A percentile compares a stretch with the other conserved stretches of the same genome.
These are phyloP conservation scores for Drepanosiphum platanoidis DNA, from an alignment of 2,888 invertebrate species.

Conservation along the genomic window DNA sequence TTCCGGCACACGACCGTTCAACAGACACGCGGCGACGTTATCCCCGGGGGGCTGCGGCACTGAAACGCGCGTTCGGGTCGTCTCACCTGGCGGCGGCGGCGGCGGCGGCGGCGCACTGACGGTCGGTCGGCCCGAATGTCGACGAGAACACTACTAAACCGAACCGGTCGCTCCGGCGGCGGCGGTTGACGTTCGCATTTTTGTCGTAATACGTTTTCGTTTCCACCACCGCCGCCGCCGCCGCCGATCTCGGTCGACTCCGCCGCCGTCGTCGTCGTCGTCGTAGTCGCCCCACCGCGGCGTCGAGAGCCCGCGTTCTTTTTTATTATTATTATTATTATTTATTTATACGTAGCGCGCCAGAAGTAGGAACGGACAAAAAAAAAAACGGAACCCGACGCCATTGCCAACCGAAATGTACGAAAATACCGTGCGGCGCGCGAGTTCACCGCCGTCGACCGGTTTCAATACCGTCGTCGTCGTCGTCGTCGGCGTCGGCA, in stretches of 20 bases:
- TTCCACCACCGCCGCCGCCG: neutral
- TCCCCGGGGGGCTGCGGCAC: neutral
- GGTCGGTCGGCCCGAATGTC: neutral
- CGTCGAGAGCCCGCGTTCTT: neutral
- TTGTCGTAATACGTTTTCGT: neutral
- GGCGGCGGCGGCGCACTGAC: constrained; percentile 9
- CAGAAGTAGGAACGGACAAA: too few relatives aligned
- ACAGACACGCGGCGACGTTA: too few relatives aligned
- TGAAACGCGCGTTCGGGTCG: neutral
- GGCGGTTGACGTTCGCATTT: constrained; percentile 8
- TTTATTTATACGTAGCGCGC: too few relatives aligned
- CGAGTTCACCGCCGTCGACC: neutral
- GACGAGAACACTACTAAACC: constrained; percentile 16
- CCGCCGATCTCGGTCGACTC: neutral
- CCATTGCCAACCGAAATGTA: constrained; percentile 50
- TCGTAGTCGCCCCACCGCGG: neutral
- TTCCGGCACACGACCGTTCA: too few relatives aligned
- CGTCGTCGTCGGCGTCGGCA: too few relatives aligned
- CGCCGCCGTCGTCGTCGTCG: too few relatives aligned
- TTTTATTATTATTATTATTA: too few relatives aligned
- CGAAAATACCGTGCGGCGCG: constrained; percentile 13
- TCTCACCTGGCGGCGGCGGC: too few relatives aligned
- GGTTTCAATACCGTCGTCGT: too few relatives aligned
- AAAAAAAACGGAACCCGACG: neutral
- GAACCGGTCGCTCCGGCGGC: constrained; percentile 19